Conservation (phyloP, 1,140 invertebrate species). For the Micrasema minimum region DNA sequence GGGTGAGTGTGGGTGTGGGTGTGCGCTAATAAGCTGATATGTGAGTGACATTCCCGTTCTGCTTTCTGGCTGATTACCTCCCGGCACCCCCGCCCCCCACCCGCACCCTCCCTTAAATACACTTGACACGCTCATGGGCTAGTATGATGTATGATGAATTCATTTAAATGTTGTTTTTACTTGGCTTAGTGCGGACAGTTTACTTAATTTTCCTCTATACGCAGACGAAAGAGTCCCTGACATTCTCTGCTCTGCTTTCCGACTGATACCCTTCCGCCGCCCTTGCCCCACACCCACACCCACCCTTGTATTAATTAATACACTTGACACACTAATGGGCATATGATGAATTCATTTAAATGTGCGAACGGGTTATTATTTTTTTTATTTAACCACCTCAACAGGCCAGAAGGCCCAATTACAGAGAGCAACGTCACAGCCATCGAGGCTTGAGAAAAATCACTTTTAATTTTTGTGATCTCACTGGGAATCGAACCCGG, state of each 20-base stretch:
- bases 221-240: too few species aligned
- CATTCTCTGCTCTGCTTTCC: slow-evolving; percentile 47
- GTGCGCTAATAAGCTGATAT: slow-evolving; percentile 50
- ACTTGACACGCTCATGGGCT: slow-evolving; percentile 13
- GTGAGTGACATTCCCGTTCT: slow-evolving; percentile 48
- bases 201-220: too few species aligned
- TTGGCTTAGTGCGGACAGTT: too few species aligned
- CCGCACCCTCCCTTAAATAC: slow-evolving; percentile 6
- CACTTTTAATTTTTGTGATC: too few species aligned
- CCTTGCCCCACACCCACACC: slow-evolving; percentile 13
- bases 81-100: slow-evolving; percentile 16
- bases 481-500: too few species aligned
- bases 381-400: too few species aligned
- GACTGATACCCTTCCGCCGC: slow-evolving; percentile 35
- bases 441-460: too few species aligned
- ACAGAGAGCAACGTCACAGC: too few species aligned
- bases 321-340: slow-evolving; percentile 10
- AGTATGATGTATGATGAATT: neutral
- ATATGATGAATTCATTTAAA: neutral
- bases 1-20: slow-evolving; percentile 12
- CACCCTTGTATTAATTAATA: slow-evolving; percentile 3
- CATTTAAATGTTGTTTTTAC: too few species aligned
- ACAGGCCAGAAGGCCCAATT: too few species aligned
- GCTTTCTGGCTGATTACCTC: slow-evolving; percentile 47
- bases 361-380: too few species aligned